Percentiles rank a stretch among this genome's conserved stretches.
Evolutionary conservation across 2,797 vertebrate genomes (phyloP).

Genomic region (Scolopax bukidnonensis): DNA sequence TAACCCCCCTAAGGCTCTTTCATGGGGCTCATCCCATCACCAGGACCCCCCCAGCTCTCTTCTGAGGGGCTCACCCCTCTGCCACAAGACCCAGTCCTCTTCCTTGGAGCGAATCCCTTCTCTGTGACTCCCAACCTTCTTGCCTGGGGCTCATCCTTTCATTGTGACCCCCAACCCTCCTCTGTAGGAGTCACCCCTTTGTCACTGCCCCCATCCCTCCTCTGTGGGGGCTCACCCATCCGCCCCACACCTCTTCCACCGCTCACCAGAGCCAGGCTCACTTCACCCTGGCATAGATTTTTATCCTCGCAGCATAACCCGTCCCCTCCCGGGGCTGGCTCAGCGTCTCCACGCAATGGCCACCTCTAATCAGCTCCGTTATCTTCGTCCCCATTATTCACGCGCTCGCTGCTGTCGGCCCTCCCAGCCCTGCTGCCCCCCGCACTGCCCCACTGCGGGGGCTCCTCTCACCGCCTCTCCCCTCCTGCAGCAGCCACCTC

Average conservation of each 20-base stretch:
- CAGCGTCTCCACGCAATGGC: not conserved
- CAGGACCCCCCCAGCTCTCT: not conserved
- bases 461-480: not conserved
- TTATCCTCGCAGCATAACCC: not conserved
- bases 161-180: too few species aligned
- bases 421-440: not conserved
- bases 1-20: not conserved
- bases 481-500: not conserved
- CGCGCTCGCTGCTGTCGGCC: not conserved
- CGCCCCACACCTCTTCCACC: not conserved
- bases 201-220: not conserved
- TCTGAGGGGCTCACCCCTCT: rapidly evolving
- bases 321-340: not conserved
- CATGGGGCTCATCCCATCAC: not conserved
- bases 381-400: conserved; percentile 19
- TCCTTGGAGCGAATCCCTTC: too few species aligned
- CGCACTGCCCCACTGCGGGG: not conserved
- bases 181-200: not conserved
- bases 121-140: too few species aligned
- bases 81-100: not conserved
- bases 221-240: not conserved
- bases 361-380: not conserved
- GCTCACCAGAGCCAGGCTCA: not conserved
- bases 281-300: not conserved
- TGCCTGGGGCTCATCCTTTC: not conserved